These are phyloP conservation scores for Cactoblastis cactorum DNA, from an alignment of 2,888 invertebrate genomes.

Conservation along the genomic window DNA sequence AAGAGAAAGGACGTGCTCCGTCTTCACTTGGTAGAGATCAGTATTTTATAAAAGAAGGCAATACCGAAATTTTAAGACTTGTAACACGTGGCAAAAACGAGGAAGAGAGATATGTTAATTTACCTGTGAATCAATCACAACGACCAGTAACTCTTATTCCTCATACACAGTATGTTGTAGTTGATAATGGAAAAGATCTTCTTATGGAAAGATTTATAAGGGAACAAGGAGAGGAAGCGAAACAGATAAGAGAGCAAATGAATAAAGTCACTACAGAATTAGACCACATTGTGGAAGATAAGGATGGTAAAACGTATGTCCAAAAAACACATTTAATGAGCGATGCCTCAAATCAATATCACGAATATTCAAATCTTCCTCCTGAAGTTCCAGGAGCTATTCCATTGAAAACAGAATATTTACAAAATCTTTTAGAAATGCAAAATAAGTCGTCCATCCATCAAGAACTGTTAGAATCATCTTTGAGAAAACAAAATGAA, in stretches of 20 bases:
- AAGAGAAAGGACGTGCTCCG: slow-evolving; percentile 51
- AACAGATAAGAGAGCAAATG: slow-evolving; percentile 77
- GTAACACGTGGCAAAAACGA: slow-evolving; percentile 86
- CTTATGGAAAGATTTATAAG: slow-evolving; percentile 91
- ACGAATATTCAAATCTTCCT: slow-evolving; percentile 54
- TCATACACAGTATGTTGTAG: slow-evolving; percentile 81
- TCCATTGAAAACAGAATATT: slow-evolving; percentile 61
- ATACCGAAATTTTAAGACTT: slow-evolving; percentile 89
- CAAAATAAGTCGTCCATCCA: slow-evolving; percentile 77
- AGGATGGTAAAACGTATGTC: slow-evolving; percentile 70
- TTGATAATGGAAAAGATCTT: slow-evolving; percentile 90
- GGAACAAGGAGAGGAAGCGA: slow-evolving; percentile 85
- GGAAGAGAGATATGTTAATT: slow-evolving; percentile 81
- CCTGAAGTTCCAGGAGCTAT: slow-evolving; percentile 63
- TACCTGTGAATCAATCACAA: slow-evolving; percentile 72
- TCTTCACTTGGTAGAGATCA: slow-evolving; percentile 81
- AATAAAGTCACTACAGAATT: slow-evolving; percentile 61
- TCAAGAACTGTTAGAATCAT: slow-evolving; percentile 83
- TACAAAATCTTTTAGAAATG: slow-evolving; percentile 68
- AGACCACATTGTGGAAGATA: slow-evolving; percentile 70
- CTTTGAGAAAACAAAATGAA: slow-evolving; percentile 86
- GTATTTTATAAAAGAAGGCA: slow-evolving; percentile 90
- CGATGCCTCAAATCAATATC: slow-evolving; percentile 49
- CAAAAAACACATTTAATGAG: slow-evolving; percentile 55
- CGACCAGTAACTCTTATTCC: slow-evolving; percentile 78